Conservation (phyloP, 1,140 invertebrate genomes). For the Solen grandis region DNA sequence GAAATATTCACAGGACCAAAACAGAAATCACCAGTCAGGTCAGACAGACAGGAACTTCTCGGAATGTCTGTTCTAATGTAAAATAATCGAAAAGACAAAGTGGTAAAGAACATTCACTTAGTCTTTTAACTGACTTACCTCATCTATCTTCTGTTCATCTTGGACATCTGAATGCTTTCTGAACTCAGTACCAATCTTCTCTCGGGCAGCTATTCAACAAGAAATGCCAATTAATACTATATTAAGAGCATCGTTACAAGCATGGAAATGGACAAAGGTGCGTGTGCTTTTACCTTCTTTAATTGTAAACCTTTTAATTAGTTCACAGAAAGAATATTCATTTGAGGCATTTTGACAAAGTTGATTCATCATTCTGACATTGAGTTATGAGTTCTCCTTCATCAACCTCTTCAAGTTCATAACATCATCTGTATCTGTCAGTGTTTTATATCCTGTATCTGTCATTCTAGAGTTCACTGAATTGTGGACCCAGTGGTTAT, state of each 20-base stretch:
- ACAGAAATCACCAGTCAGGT: too few relatives aligned
- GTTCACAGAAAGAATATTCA: neutral
- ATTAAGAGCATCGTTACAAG: neutral
- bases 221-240: neutral
- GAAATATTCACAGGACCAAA: too few relatives aligned
- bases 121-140: slow-evolving; percentile 55
- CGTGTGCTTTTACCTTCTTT: neutral
- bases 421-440: too few relatives aligned
- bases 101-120: neutral
- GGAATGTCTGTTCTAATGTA: neutral
- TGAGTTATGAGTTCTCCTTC: too few relatives aligned
- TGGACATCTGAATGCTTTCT: slow-evolving; percentile 63
- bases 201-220: slow-evolving; percentile 62
- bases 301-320: neutral
- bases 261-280: neutral
- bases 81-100: neutral
- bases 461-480: too few relatives aligned
- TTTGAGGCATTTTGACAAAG: neutral
- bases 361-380: neutral
- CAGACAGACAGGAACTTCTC: too few relatives aligned
- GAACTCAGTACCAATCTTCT: slow-evolving; percentile 70
- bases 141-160: slow-evolving; percentile 64
- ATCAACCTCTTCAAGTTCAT: too few relatives aligned
- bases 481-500: too few relatives aligned
- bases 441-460: too few relatives aligned